Evolutionary conservation across 2,888 invertebrate species (phyloP).

Genomic region (Stenolophus ochropezus): DNA sequence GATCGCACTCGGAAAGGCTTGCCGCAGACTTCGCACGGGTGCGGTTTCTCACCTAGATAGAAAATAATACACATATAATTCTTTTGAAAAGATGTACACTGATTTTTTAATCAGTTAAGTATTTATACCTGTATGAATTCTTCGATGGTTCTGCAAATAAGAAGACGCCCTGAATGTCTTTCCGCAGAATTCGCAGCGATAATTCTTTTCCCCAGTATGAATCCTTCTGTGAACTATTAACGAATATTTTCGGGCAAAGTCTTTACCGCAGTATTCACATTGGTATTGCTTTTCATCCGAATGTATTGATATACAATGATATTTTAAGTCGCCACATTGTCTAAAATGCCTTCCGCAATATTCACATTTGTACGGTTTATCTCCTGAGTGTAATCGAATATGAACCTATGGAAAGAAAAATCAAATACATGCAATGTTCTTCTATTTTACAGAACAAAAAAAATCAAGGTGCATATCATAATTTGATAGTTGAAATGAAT

Average conservation of each 20-base stretch:
- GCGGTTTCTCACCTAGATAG: slow-evolving; percentile 82
- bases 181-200: slow-evolving; percentile 88
- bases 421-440: background rate
- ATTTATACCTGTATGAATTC: slow-evolving; percentile 91
- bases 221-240: slow-evolving; percentile 89
- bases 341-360: slow-evolving; percentile 86
- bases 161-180: slow-evolving; percentile 91
- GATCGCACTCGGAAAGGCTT: slow-evolving; percentile 89
- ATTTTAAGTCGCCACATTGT: slow-evolving; percentile 92
- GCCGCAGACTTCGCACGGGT: slow-evolving; percentile 84
- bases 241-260: slow-evolving; percentile 91
- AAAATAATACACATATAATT: background rate
- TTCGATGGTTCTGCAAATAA: slow-evolving; percentile 87
- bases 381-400: slow-evolving; percentile 87
- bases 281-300: slow-evolving; percentile 88
- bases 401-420: slow-evolving; percentile 77
- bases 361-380: slow-evolving; percentile 89
- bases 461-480: no score
- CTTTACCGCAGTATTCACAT: slow-evolving; percentile 92
- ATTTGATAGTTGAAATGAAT: no score
- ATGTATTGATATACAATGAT: slow-evolving; percentile 89
- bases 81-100: no score
- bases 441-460: no score
- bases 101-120: no score
- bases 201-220: slow-evolving; percentile 91